Base-by-base conservation (phyloP, 2,888 invertebrate genomes). In the Argynnis bischoffii region DNA sequence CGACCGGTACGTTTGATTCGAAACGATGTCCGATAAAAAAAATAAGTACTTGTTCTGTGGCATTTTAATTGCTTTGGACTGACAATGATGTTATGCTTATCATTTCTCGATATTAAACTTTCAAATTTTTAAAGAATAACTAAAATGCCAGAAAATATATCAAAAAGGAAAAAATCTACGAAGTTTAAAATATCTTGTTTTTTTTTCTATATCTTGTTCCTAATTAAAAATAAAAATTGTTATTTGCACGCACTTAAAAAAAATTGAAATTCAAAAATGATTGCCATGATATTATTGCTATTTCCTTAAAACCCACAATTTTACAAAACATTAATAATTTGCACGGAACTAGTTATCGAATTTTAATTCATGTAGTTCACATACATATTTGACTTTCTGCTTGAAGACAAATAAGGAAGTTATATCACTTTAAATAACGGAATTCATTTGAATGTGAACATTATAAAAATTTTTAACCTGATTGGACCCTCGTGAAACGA, bases 1-100 rank as follows among this genome's bases (percentile, higher is more conserved):
- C 79, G 81, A 77, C 79, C 85, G 86, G 86, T 80, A 74, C 82
- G 83, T 89, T 89, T 86, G 86, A 89, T 84, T 79, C 77, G 80
- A 72, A 73, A 77, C 69, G 71, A 73, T 74, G 74, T 72, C 67
- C 70, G 70, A 72, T 74, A 75, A 76, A 77, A 83, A 83, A 84
- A 81, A 76, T 76, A 77, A 79, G 79, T 79, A 79, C 78, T 77
- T 79, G 80, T 73, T 73, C 73, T 75, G 77, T 70, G 75, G 73
- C 71, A 77, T 76, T 74, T 77, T 77, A 76, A 78, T 76, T 77
- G 73, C 73, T 71, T 75, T 70, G 63, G 63, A 67, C 69, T 48
- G 63, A 55, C 67, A 60, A 66, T 48, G 47, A 57, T 48, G 56
- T 47, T 66, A 57, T 41, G 60, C 48, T 65, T 55, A 64, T 67